These are phyloP conservation scores for Phrynocephalus forsythii DNA, from an alignment of 2,797 vertebrate species.

Conservation along the genomic window DNA sequence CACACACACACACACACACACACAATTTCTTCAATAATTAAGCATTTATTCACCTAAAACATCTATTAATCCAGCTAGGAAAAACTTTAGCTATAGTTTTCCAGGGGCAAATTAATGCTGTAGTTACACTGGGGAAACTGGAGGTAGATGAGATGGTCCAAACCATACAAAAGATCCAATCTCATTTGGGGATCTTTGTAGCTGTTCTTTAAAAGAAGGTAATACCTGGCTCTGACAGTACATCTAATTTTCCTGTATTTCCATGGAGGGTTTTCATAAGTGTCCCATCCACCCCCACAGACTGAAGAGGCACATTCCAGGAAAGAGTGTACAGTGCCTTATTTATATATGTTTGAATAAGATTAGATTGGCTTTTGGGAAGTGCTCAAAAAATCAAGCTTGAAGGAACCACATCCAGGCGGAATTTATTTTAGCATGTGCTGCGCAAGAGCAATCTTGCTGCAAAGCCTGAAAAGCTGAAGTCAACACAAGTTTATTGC, in stretches of 20 bases:
- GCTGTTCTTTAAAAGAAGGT: not conserved
- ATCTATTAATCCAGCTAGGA: not conserved
- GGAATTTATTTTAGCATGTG: not conserved
- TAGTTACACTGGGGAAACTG: not conserved
- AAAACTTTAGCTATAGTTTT: not conserved
- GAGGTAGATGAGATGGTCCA: not conserved
- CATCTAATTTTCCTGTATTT: not conserved
- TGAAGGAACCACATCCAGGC: not conserved
- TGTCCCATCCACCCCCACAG: not conserved
- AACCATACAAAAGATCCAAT: not conserved
- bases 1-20: too few species aligned
- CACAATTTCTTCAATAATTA: not conserved
- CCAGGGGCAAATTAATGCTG: too few species aligned
- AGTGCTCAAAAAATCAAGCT: slow-evolving; percentile 2
- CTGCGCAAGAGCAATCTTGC: not conserved
- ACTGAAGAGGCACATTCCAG: not conserved
- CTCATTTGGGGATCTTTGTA: not conserved
- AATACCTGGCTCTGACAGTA: not conserved
- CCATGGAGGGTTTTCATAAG: not conserved
- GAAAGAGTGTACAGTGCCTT: not conserved
- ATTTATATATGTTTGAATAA: not conserved
- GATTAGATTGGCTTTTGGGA: not conserved
- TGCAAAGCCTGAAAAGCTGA: not conserved
- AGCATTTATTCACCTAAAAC: not conserved
- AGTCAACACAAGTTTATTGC: not conserved